Evolutionary conservation across 2,113 vertebrate species (phyloP).

Genomic region (Neolamprologus ventralis): DNA sequence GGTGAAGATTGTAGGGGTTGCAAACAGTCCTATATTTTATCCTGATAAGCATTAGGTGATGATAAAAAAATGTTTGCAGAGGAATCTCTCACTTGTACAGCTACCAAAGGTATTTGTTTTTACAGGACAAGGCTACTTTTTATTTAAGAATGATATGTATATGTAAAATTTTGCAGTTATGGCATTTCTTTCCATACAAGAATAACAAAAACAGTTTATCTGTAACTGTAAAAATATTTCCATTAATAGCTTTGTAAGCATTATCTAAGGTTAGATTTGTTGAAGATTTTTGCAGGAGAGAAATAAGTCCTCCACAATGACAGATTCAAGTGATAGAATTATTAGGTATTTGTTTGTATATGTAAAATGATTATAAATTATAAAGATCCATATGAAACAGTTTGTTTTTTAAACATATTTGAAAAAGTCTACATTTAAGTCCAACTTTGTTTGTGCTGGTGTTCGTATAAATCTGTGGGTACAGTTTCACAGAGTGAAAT

Average conservation of each 20-base stretch:
- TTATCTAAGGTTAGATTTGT: rapidly evolving
- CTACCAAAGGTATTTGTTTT: background rate
- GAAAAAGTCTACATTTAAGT: background rate
- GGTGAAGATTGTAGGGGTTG: background rate
- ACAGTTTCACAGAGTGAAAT: background rate
- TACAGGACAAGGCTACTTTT: background rate
- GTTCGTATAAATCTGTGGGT: background rate
- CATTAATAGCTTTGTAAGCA: background rate
- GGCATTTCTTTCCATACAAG: rapidly evolving
- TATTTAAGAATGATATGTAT: background rate
- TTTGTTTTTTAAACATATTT: background rate
- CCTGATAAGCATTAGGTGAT: background rate
- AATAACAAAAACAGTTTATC: background rate
- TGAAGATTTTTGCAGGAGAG: background rate
- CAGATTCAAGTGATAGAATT: background rate
- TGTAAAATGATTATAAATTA: background rate
- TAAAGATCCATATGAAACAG: background rate
- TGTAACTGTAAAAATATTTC: background rate
- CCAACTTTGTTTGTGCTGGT: background rate
- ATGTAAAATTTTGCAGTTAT: rapidly evolving
- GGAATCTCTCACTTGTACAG: background rate
- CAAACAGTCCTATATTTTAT: background rate
- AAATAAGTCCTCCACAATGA: background rate
- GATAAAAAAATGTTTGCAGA: background rate
- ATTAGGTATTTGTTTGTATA: background rate